phyloP scores from a whole-genome alignment of 2,888 invertebrate species.

The Gastrophysa polygoni region DNA sequence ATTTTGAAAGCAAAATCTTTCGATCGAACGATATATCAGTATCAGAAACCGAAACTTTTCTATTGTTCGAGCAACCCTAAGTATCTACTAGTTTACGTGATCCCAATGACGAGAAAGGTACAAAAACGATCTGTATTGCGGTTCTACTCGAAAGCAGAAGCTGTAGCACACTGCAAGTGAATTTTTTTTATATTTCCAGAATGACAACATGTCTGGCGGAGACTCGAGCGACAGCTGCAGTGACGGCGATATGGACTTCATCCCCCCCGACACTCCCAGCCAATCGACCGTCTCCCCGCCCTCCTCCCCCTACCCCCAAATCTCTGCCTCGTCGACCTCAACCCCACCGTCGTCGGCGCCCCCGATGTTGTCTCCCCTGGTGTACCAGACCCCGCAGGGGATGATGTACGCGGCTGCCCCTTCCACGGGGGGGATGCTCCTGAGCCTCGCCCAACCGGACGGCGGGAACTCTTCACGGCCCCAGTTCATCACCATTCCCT shows the following conservation, averaged over 20 bases:
- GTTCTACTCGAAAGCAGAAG: too few species aligned
- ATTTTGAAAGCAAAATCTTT: too few species aligned
- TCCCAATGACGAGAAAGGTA: too few species aligned
- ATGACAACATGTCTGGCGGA: constrained; percentile 55
- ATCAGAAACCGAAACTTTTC: too few species aligned
- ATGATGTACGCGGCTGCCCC: constrained; percentile 59
- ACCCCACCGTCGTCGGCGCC: constrained; percentile 33
- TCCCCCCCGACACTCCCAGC: constrained; percentile 39
- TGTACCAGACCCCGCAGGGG: constrained; percentile 59
- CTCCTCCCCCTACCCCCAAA: constrained; percentile 37
- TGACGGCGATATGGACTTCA: constrained; percentile 52
- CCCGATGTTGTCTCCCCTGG: constrained; percentile 49
- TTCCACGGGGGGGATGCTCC: constrained; percentile 58
- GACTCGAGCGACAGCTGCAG: constrained; percentile 56
- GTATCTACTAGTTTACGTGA: too few species aligned
- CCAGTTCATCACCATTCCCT: constrained; percentile 74
- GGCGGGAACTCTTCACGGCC: constrained; percentile 59
- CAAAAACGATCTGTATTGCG: too few species aligned
- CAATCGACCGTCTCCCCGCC: constrained; percentile 42
- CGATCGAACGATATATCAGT: too few species aligned
- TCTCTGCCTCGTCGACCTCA: constrained; percentile 30
- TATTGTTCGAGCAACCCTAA: too few species aligned
- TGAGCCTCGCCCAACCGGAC: constrained; percentile 54
- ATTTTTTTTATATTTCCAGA: constrained; percentile 51
- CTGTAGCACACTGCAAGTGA: too few species aligned